Percentiles rank a stretch among this genome's conserved stretches.
These are phyloP conservation scores for Temnothorax rugatulus DNA, from an alignment of 2,888 invertebrate genomes.

Conservation along the genomic window DNA sequence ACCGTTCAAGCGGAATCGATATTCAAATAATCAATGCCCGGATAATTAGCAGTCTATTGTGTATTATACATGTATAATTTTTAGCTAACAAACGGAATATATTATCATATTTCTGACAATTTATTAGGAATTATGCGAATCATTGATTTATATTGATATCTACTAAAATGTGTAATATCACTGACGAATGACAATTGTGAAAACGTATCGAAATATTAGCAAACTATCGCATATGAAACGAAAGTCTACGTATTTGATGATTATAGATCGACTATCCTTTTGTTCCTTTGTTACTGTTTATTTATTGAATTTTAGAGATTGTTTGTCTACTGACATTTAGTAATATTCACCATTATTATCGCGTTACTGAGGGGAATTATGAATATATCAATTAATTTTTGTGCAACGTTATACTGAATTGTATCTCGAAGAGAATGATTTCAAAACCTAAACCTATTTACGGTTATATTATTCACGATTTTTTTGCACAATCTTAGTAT, in stretches of 20 bases:
- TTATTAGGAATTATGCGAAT: slow-evolving; percentile 40
- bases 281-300: slow-evolving; percentile 9
- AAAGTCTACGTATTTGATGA: slow-evolving; percentile 48
- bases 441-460: background rate
- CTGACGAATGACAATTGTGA: background rate
- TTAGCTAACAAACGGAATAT: slow-evolving; percentile 20
- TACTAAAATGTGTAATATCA: slow-evolving; percentile 11
- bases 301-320: background rate
- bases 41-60: slow-evolving; percentile 27
- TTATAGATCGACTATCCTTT: slow-evolving; percentile 52
- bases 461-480: background rate
- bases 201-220: slow-evolving; percentile 51
- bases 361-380: slow-evolving; percentile 7
- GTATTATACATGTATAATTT: slow-evolving; percentile 7
- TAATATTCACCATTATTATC: slow-evolving; percentile 24
- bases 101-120: slow-evolving; percentile 45
- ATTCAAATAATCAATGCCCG: slow-evolving; percentile 12
- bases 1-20: background rate
- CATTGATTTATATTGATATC: slow-evolving; percentile 59
- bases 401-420: background rate
- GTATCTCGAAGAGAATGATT: slow-evolving; percentile 10
- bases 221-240: slow-evolving; percentile 9
- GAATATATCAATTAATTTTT: slow-evolving; percentile 8
- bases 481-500: background rate
- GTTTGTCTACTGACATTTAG: slow-evolving; percentile 8